Percentiles rank a stretch among this genome's conserved stretches.
These are phyloP conservation scores for Callaeas wilsoni DNA, from an alignment of 2,113 vertebrate species.

Conservation along the genomic window DNA sequence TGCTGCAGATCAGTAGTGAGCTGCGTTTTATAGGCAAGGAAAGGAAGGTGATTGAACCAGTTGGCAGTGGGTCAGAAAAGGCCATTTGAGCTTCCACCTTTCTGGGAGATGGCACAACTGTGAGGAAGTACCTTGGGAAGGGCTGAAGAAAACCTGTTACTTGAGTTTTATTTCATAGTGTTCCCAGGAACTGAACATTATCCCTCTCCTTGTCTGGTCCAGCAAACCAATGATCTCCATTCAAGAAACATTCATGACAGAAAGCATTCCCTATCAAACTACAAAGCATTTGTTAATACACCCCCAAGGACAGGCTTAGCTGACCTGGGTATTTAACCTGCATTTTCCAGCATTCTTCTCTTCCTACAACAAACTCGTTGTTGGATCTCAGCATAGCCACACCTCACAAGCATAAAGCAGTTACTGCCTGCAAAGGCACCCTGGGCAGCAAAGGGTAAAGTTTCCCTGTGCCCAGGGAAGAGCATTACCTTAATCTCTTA, in stretches of 20 bases:
- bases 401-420: not conserved
- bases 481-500: conserved; percentile 32
- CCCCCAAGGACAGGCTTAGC: not conserved
- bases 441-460: conserved; percentile 26
- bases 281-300: not conserved
- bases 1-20: not conserved
- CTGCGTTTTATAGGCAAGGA: not conserved
- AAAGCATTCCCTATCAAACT: not conserved
- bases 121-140: not conserved
- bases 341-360: not conserved
- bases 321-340: not conserved
- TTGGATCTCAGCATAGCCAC: not conserved
- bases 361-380: not conserved
- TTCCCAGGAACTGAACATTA: not conserved
- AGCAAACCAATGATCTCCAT: not conserved
- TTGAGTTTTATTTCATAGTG: not conserved
- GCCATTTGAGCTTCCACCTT: not conserved
- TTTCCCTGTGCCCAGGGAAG: not conserved
- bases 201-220: not conserved
- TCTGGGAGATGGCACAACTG: not conserved
- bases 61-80: not conserved
- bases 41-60: not conserved
- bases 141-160: not conserved
- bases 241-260: not conserved
- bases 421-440: not conserved